phyloP scores from a whole-genome alignment of 2,113 vertebrate species.

The Callithrix jacchus region DNA sequence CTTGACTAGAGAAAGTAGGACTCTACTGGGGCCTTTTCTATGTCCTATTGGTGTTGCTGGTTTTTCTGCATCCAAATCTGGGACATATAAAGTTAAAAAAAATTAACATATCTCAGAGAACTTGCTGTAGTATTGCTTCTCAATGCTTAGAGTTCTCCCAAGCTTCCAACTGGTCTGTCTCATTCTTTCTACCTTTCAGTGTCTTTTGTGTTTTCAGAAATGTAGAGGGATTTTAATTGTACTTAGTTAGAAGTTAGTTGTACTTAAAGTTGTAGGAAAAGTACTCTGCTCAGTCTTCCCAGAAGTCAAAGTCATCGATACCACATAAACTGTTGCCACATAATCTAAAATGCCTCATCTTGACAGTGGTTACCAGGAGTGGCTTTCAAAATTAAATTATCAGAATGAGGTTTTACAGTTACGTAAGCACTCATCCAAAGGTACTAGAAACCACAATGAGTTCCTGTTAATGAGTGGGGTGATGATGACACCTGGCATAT shows the following conservation, averaged over 20 bases:
- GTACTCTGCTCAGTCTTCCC: not conserved
- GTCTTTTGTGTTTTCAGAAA: not conserved
- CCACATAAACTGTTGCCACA: not conserved
- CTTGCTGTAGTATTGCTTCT: not conserved
- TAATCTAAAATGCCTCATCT: not conserved
- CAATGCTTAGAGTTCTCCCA: not conserved
- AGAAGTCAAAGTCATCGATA: not conserved
- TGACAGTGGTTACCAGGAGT: not conserved
- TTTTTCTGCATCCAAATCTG: not conserved
- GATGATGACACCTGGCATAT: not conserved
- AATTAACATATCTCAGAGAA: not conserved
- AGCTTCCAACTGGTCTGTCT: not conserved
- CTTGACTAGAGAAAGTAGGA: not conserved
- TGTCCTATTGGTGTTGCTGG: not conserved
- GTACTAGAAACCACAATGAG: not conserved
- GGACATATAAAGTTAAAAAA: not conserved
- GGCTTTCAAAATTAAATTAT: not conserved
- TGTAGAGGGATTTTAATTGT: not conserved
- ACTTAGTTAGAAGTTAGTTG: not conserved
- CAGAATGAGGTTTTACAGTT: not conserved
- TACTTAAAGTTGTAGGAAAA: not conserved
- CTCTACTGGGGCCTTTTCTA: not conserved
- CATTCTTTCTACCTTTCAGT: not conserved
- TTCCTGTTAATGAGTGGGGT: not conserved
- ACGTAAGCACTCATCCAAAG: not conserved